Percentiles rank a stretch among this genome's conserved stretches.
phyloP scores from a whole-genome alignment of 2,888 invertebrate genomes.

The Brachypterus glaber region DNA sequence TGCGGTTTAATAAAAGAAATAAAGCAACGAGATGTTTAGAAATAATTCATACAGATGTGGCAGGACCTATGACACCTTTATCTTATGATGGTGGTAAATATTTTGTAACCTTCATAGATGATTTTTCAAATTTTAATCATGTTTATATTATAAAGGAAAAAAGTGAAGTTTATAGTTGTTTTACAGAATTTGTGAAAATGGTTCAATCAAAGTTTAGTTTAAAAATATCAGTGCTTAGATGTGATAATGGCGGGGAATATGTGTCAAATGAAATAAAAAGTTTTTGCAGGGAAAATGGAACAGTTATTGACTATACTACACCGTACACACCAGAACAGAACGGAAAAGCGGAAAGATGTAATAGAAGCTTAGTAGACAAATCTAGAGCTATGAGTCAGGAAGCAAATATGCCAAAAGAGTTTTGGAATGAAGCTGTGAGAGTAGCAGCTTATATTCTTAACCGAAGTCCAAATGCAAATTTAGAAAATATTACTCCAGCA shows the following conservation, averaged over 20 bases:
- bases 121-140: constrained; percentile 9
- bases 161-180: constrained; percentile 11
- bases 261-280: constrained; percentile 6
- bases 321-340: no score
- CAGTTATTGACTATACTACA: constrained; percentile 5
- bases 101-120: constrained; percentile 9
- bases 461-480: no score
- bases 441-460: constrained; percentile 2
- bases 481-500: no score
- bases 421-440: constrained; percentile 6
- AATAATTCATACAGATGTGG: constrained; percentile 29
- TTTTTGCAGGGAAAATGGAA: constrained; percentile 7
- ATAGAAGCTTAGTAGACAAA: no score
- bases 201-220: constrained; percentile 7
- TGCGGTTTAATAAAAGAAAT: constrained; percentile 7
- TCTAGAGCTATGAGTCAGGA: no score
- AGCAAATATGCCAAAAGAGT: not conserved
- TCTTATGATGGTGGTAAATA: constrained; percentile 13
- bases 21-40: constrained; percentile 21
- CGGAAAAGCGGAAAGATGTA: no score
- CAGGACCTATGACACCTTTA: constrained; percentile 27
- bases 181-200: constrained; percentile 6
- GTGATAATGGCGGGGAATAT: no score
- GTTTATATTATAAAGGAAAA: constrained; percentile 5
- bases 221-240: constrained; percentile 4